Base-by-base conservation (phyloP, 2,888 invertebrate species). In the Nipponacmea schrenckii region DNA sequence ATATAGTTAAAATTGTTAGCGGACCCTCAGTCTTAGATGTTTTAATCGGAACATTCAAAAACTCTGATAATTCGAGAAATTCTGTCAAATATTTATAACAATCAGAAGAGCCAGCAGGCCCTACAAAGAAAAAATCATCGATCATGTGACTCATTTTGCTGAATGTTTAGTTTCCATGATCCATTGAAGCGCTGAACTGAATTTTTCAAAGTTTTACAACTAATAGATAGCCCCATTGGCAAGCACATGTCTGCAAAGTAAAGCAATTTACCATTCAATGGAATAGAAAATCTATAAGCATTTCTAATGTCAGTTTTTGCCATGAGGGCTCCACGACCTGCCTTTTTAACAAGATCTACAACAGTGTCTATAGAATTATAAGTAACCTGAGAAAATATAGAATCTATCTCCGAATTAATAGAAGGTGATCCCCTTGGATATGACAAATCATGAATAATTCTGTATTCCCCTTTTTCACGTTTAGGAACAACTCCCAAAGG, bases 171-270 rank as follows among this genome's bases (percentile, higher is more conserved):
- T n/a, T 65, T 26, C 15, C 12, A 46, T 26, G n/a, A 66, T 17
- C 66, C 66, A 66, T 14, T 66, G 66, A 45, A 66, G 45, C 8
- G 66, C 66, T 8, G 17, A 46, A 20, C 66, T 66, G 14, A 66
- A 46, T n/a, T 12, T 12, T 24, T 66, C 66, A 46, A 66, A 46
- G 24, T 66, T 12, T 46, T 14, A 45, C 66, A 66, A n/a, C 45
- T 45, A 8, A 20, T 24, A 46, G 45, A 45, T 20, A 17, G 26
- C 10, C 66, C 48, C 66, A 31, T n/a, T 1, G 66, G 66, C 26
- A 66, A 45, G 20, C 45, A 66, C 24, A 44, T 66, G 26, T 66
- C 66, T 12, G 17, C 24, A 45, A 44, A 66, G 44, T 20, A 66
- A 44, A 10, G 24, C 45, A 24, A 20, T 66, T 31, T 15, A n/a